Evolutionary conservation across 2,888 invertebrate species (phyloP).

Genomic region (Psylliodes chrysocephalus): DNA sequence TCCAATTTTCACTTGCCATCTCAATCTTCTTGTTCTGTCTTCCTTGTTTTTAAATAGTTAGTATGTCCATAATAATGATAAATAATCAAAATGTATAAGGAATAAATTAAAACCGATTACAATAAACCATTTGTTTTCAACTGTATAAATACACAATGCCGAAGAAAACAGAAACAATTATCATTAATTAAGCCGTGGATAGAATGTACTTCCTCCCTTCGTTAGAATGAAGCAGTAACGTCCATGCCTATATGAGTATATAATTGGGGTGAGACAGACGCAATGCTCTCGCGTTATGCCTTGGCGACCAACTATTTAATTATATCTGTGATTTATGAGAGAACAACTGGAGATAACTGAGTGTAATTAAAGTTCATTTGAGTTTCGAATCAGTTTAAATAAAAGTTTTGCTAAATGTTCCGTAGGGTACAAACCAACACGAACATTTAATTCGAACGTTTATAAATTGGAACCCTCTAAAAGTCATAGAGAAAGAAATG

Average conservation of each 20-base stretch:
- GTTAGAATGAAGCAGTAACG: not conserved
- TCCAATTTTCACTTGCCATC: too few species aligned
- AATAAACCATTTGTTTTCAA: too few species aligned
- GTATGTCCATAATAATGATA: too few species aligned
- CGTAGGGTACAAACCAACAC: constrained; percentile 52
- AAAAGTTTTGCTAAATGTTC: constrained; percentile 55
- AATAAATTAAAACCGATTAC: too few species aligned
- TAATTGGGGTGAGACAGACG: constrained; percentile 58
- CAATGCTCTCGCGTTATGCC: constrained; percentile 51
- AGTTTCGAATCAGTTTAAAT: constrained; percentile 56
- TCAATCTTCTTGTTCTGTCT: too few species aligned
- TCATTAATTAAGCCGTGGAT: too few species aligned
- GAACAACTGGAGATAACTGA: constrained; percentile 59
- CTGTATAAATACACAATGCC: too few species aligned
- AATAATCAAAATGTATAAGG: too few species aligned
- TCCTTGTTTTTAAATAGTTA: too few species aligned
- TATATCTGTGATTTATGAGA: constrained; percentile 59
- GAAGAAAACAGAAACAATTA: too few species aligned
- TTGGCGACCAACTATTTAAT: constrained; percentile 60
- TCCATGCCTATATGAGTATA: constrained; percentile 51
- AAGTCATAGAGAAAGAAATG: constrained; percentile 49
- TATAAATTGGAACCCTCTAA: constrained; percentile 44
- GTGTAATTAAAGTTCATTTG: constrained; percentile 59
- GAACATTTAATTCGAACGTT: constrained; percentile 54
- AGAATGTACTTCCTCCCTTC: not conserved